Evolutionary conservation across 2,113 vertebrate genomes (phyloP), one percentile per base, ranked within the genome.

Genomic region (Muscicapa adusta): DNA sequence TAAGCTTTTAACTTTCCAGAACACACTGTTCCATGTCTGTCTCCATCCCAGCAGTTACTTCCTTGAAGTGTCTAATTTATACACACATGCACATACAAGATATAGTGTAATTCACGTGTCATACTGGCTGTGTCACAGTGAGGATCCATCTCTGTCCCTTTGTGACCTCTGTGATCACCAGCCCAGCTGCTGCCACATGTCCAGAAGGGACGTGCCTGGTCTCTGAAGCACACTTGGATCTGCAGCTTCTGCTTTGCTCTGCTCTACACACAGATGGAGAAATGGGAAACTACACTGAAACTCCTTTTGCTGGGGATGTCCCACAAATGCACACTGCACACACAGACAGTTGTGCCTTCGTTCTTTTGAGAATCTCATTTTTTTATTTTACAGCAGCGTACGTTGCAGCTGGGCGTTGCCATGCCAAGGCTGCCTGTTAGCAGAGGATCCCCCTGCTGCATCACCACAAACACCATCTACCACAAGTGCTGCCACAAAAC

Each of bases 1-100:
- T 71, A 76, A 91, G 94, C 88, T 91, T 90, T 94, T 91, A 84
- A 74, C 89, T 95, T 92, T 40, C 77, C 85, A 70, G 47, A 95
- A 82, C 43, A 51, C 1, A 1, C 65, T 34, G 23, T 48, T 88
- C 71, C 43, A 6, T 36, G 47, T 66, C 76, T 77, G 19, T 23
- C 58, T 72, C 76, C 65, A 87, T 72, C 50, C 33, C 63, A 80
- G 63, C 66, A 89, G 74, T 25, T 48, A 71, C 60, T 47, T 53
- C 62, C 40, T 78, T 34, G 76, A 85, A 71, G 36, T 71, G 57
- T 34, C 42, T 87, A 31, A 71, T 70, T 93, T 53, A 74, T 43
- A 45, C 38, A 58, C 19, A 45, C 14, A 53, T 12, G 48, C 36
- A 47, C 1, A 4, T 13, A 62, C 22, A 62, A 24, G 16, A 54